Percentiles rank a stretch among this genome's conserved stretches.
Conservation (phyloP, 1,140 invertebrate genomes). For the Bathynomus jamesi region DNA sequence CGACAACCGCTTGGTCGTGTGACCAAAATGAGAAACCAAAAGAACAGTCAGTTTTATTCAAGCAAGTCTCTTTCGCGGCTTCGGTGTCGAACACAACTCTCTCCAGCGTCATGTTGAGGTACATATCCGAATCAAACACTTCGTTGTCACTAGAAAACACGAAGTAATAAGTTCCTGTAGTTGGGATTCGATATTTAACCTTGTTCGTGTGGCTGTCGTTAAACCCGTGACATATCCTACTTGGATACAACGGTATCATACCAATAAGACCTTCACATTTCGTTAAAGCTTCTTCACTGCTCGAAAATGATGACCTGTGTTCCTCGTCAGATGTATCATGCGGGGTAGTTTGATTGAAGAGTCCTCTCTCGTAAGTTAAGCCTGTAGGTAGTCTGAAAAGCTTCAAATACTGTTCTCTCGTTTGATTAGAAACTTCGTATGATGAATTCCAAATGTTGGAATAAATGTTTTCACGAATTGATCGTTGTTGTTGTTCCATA, state of each 20-base stretch:
- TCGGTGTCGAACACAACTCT: constrained; percentile 60
- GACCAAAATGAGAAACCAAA: constrained; percentile 60
- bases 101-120: constrained; percentile 57
- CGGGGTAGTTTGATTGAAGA: constrained; percentile 35
- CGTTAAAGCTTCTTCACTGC: constrained; percentile 62
- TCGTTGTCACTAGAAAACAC: constrained; percentile 75
- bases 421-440: not conserved
- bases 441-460: not conserved
- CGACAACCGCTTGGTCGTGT: constrained; percentile 51
- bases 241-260: constrained; percentile 59
- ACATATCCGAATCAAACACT: constrained; percentile 42
- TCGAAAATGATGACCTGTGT: constrained; percentile 69
- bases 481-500: not conserved
- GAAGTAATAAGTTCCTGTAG: constrained; percentile 49
- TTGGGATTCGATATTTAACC: constrained; percentile 23
- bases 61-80: constrained; percentile 43
- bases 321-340: constrained; percentile 52
- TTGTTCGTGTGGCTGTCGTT: constrained; percentile 19
- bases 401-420: not conserved
- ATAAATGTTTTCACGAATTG: not conserved
- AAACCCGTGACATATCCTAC: constrained; percentile 46
- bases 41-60: constrained; percentile 56
- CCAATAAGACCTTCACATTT: constrained; percentile 63
- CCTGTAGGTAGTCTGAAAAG: constrained; percentile 15
- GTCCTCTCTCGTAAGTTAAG: constrained; percentile 38